Evolutionary conservation across 2,888 invertebrate species (phyloP).

Genomic region (Eupeodes latifasciatus): DNA sequence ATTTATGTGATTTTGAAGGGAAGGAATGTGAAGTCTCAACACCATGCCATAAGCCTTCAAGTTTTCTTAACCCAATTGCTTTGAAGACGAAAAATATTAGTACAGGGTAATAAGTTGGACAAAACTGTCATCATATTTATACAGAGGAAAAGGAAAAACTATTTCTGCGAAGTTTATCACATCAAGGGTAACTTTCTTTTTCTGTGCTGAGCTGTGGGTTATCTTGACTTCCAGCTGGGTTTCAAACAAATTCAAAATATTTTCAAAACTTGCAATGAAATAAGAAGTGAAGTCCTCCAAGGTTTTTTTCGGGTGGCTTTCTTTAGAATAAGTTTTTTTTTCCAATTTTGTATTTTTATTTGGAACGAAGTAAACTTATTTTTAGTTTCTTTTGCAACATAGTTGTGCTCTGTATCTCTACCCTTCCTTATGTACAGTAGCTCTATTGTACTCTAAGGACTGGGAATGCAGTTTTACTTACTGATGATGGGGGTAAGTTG

Average conservation of each 20-base stretch:
- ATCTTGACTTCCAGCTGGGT: conserved; percentile 66
- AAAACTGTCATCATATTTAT: conserved; percentile 65
- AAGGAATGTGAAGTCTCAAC: conserved; percentile 62
- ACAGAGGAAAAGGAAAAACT: conserved; percentile 34
- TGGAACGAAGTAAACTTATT: background rate
- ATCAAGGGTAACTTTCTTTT: conserved; percentile 38
- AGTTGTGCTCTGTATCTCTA: background rate
- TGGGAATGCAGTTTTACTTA: conserved; percentile 12
- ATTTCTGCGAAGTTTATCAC: conserved; percentile 49
- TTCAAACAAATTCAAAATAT: conserved; percentile 55
- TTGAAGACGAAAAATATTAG: background rate
- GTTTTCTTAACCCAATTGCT: conserved; percentile 70
- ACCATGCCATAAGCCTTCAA: conserved; percentile 28
- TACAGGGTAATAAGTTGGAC: conserved; percentile 22
- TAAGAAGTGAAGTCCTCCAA: conserved; percentile 21
- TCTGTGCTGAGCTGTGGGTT: conserved; percentile 25
- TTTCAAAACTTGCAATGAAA: conserved; percentile 49
- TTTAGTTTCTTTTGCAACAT: conserved; percentile 1
- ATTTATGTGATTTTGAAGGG: conserved; percentile 39
- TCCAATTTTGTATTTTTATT: conserved; percentile 7
- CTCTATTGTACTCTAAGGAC: conserved; percentile 6
- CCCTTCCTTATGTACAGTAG: background rate
- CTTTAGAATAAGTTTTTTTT: conserved; percentile 14
- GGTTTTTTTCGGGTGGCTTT: conserved; percentile 13
- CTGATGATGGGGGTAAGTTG: background rate